These are phyloP conservation scores for Tetraodon nigroviridis DNA, from an alignment of 2,113 vertebrate species.

Conservation along the genomic window DNA sequence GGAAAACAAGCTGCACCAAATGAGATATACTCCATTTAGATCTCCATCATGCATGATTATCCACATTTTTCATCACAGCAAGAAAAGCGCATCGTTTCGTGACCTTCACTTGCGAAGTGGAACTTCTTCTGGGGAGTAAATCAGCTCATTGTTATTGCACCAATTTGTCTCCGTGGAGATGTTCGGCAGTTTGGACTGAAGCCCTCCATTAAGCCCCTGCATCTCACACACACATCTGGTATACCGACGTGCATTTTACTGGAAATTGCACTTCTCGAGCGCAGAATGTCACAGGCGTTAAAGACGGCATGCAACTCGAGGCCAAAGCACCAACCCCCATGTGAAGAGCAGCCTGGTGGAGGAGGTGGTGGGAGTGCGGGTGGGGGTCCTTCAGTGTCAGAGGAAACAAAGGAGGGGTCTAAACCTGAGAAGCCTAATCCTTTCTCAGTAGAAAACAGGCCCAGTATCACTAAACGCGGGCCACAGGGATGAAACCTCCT, in stretches of 20 bases:
- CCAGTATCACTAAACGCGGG: slow-evolving; percentile 50
- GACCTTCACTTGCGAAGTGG: slow-evolving; percentile 13
- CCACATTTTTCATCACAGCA: slow-evolving; percentile 31
- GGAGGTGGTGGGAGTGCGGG: slow-evolving; percentile 27
- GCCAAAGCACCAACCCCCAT: slow-evolving; percentile 5
- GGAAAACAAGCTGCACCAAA: slow-evolving; percentile 5
- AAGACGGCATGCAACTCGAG: neutral
- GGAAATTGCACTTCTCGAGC: slow-evolving; percentile 32
- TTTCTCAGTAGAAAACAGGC: slow-evolving; percentile 54
- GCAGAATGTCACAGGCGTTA: slow-evolving; percentile 44
- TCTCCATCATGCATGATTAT: slow-evolving; percentile 33
- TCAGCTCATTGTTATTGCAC: slow-evolving; percentile 23
- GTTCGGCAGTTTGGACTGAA: slow-evolving; percentile 33
- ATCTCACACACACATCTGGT: slow-evolving; percentile 18
- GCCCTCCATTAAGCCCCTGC: slow-evolving; percentile 36
- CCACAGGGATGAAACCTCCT: slow-evolving; percentile 61
- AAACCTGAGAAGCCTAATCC: slow-evolving; percentile 69
- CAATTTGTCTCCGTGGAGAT: slow-evolving; percentile 37
- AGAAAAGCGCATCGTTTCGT: slow-evolving; percentile 13
- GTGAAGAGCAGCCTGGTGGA: slow-evolving; percentile 40
- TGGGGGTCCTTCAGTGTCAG: slow-evolving; percentile 49
- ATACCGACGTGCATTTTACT: slow-evolving; percentile 28
- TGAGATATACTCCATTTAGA: slow-evolving; percentile 29
- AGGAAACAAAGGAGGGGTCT: slow-evolving; percentile 64
- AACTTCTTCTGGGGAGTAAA: slow-evolving; percentile 26